phyloP scores from a whole-genome alignment of 2,113 vertebrate genomes.

The Chlorodrepanis virens region DNA sequence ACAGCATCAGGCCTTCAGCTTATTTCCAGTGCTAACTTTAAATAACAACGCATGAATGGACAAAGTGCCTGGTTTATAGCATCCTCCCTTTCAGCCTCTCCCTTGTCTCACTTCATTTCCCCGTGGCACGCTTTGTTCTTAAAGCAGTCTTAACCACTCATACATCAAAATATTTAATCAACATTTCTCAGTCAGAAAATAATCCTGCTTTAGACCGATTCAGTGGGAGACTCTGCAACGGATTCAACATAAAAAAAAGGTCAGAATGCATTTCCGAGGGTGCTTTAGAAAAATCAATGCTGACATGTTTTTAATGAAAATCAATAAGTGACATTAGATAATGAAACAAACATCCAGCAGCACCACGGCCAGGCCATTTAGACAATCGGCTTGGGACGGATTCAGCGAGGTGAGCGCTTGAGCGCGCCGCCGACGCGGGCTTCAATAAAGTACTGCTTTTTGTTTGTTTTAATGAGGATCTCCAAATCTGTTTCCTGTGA shows the following conservation, averaged over 20 bases:
- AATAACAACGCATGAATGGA: conserved; percentile 41
- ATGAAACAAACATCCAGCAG: neutral
- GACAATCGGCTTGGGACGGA: neutral
- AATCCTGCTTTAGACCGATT: conserved; percentile 15
- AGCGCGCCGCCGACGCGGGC: rapidly evolving
- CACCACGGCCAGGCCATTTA: neutral
- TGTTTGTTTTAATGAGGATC: neutral
- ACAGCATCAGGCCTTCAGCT: neutral
- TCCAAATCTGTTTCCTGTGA: neutral
- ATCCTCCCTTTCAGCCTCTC: conserved; percentile 45
- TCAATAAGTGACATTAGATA: conserved; percentile 51
- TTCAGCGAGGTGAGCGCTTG: neutral
- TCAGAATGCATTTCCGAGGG: conserved; percentile 37
- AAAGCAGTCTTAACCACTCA: conserved; percentile 34
- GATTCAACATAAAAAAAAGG: neutral
- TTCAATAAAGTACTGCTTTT: neutral
- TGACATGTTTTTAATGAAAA: conserved; percentile 59
- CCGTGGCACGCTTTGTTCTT: conserved; percentile 48
- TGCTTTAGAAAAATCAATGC: conserved; percentile 47
- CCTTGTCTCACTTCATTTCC: conserved; percentile 57
- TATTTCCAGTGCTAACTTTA: conserved; percentile 16
- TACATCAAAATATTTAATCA: conserved; percentile 70
- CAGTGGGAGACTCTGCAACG: neutral
- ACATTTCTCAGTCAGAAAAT: conserved; percentile 48
- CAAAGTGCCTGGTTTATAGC: conserved; percentile 25